Conservation (phyloP, 2,888 invertebrate species). For the Clostera curtula region DNA sequence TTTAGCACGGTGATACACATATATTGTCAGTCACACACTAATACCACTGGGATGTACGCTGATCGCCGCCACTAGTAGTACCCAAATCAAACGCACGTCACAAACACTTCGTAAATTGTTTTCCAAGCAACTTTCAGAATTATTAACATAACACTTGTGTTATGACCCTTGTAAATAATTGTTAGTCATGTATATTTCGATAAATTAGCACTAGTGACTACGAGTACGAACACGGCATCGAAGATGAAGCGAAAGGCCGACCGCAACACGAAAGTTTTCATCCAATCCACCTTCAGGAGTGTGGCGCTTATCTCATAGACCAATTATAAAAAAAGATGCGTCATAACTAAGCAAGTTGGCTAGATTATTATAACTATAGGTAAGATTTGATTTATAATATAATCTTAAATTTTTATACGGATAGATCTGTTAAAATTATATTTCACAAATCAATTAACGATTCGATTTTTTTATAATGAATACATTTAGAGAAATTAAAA, state of each 20-base stretch:
- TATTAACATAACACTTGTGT: constrained; percentile 47
- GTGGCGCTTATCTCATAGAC: constrained; percentile 49
- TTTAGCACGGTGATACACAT: constrained; percentile 51
- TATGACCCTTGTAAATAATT: constrained; percentile 41
- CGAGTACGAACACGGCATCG: constrained; percentile 68
- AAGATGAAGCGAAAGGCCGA: constrained; percentile 62
- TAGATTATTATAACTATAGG: no score
- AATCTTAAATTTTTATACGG: no score
- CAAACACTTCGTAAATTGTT: constrained; percentile 42
- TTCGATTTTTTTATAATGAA: no score
- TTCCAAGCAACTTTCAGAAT: constrained; percentile 32
- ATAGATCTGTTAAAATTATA: no score
- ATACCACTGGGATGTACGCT: constrained; percentile 45
- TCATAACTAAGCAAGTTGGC: neutral
- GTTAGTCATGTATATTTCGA: constrained; percentile 52
- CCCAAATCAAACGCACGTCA: constrained; percentile 44
- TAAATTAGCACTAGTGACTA: constrained; percentile 58
- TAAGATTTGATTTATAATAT: no score
- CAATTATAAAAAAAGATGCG: constrained; percentile 17
- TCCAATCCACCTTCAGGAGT: constrained; percentile 50
- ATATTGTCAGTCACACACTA: constrained; percentile 56
- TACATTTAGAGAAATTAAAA: no score
- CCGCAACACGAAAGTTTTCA: constrained; percentile 47
- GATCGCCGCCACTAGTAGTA: constrained; percentile 41
- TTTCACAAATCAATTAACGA: no score